Percentiles rank a stretch among this genome's conserved stretches.
phyloP scores from a whole-genome alignment of 2,797 vertebrate species.

The Pteropus rufus region DNA sequence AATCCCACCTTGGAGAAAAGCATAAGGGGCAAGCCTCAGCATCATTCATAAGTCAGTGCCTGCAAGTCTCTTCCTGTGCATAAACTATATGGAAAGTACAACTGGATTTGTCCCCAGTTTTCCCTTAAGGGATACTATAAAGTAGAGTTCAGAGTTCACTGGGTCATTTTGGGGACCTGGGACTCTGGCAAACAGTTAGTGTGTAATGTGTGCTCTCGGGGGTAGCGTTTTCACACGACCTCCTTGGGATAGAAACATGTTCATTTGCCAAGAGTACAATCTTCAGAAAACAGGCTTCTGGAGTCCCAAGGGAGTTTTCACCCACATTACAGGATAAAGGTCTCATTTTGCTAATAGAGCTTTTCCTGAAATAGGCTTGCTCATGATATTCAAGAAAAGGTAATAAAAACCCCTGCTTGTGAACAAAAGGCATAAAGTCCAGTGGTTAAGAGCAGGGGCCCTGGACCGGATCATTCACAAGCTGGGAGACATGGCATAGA shows the following conservation, averaged over 20 bases:
- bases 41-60: constrained; percentile 71
- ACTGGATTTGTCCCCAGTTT: constrained; percentile 71
- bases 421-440: neutral
- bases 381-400: neutral
- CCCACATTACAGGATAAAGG: neutral
- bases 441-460: neutral
- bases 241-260: neutral
- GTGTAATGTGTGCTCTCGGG: neutral
- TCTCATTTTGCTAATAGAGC: neutral
- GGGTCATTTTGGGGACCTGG: constrained; percentile 19
- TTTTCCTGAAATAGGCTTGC: neutral
- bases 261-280: neutral
- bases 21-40: constrained; percentile 60
- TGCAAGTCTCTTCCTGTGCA: constrained; percentile 70
- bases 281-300: constrained; percentile 26
- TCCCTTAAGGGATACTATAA: constrained; percentile 63
- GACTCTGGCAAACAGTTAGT: constrained; percentile 52
- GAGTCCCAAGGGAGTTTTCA: neutral
- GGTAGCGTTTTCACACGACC: neutral
- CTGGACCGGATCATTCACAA: neutral
- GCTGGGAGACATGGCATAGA: neutral
- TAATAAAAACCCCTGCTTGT: neutral
- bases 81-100: constrained; percentile 68
- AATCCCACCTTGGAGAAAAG: constrained; percentile 71
- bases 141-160: constrained; percentile 42